phyloP scores from a whole-genome alignment of 2,888 invertebrate genomes.

The Archaeoteleia sp. region DNA sequence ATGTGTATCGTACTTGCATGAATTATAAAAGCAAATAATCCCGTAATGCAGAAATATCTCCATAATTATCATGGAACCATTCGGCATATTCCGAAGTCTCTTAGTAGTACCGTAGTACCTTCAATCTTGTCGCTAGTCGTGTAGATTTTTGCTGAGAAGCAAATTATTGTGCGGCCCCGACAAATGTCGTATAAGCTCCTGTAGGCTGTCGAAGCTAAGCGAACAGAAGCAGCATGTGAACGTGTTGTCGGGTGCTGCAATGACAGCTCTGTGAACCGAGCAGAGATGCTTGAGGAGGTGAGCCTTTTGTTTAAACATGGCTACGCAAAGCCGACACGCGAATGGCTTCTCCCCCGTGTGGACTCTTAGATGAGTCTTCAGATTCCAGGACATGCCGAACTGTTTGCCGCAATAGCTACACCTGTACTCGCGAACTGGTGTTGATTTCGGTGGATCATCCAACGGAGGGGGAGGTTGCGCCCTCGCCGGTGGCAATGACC shows the following conservation, averaged over 20 bases:
- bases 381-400: slow-evolving; percentile 94
- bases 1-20: no score
- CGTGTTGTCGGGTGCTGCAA: slow-evolving; percentile 86
- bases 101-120: slow-evolving; percentile 60
- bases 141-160: slow-evolving; percentile 90
- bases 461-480: slow-evolving; percentile 77
- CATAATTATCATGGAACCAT: no score
- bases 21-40: no score
- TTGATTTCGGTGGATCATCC: slow-evolving; percentile 78
- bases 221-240: slow-evolving; percentile 94
- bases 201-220: slow-evolving; percentile 88
- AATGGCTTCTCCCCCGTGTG: slow-evolving; percentile 94
- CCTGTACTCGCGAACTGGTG: slow-evolving; percentile 86
- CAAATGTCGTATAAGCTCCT: slow-evolving; percentile 89
- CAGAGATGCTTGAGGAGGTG: slow-evolving; percentile 91
- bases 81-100: slow-evolving; percentile 49
- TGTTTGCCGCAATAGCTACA: slow-evolving; percentile 94
- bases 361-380: slow-evolving; percentile 90
- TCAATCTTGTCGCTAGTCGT: slow-evolving; percentile 77
- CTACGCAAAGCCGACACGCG: slow-evolving; percentile 90
- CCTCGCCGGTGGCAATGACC: slow-evolving; percentile 77
- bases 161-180: slow-evolving; percentile 93
- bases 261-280: slow-evolving; percentile 91
- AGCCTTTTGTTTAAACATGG: slow-evolving; percentile 94
- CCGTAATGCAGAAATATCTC: no score